Evolutionary conservation across 2,113 vertebrate genomes (phyloP).

Genomic region (Alaudala cheleensis): DNA sequence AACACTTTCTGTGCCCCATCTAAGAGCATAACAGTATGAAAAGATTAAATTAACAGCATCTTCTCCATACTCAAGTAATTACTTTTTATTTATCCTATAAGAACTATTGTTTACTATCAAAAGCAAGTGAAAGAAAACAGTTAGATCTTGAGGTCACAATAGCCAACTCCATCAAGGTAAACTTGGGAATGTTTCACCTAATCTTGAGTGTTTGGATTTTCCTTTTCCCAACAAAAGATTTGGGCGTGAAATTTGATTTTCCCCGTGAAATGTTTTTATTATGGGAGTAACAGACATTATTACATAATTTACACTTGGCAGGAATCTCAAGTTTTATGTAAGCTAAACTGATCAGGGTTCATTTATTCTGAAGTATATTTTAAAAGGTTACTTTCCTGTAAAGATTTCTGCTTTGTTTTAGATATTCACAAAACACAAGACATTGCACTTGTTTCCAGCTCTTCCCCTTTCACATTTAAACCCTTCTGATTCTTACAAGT

Average conservation of each 20-base stretch:
- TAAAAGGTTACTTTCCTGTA: neutral
- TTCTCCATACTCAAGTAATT: neutral
- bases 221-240: neutral
- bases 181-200: neutral
- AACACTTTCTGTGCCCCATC: neutral
- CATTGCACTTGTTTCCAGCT: neutral
- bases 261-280: neutral
- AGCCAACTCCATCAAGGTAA: neutral
- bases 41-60: neutral
- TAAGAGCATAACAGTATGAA: neutral
- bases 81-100: neutral
- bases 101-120: neutral
- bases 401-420: neutral
- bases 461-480: neutral
- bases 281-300: neutral
- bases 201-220: neutral
- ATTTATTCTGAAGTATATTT: neutral
- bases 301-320: slow-evolving; percentile 11
- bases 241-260: neutral
- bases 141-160: neutral
- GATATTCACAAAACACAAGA: neutral
- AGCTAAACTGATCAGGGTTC: neutral
- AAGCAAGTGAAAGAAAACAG: neutral
- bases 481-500: neutral
- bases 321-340: neutral